Evolutionary conservation across 1,140 invertebrate genomes (phyloP), one percentile per base, ranked within the genome.

Genomic region (Ephestia elutella): DNA sequence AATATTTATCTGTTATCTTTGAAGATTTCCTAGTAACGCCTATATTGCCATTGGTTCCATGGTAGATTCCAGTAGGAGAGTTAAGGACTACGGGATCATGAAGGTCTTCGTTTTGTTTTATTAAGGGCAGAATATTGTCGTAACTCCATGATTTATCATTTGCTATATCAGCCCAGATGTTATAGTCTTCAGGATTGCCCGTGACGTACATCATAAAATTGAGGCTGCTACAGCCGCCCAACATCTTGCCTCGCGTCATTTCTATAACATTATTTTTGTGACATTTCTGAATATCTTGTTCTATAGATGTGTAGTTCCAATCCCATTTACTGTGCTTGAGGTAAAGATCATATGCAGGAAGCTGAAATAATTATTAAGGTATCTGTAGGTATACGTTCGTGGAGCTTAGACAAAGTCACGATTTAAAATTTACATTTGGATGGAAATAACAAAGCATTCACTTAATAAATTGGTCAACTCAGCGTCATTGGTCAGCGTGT

Each of bases 121-220:
- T n/a, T n/a, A n/a, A n/a, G n/a, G n/a, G n/a, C n/a, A n/a, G n/a
- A n/a, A n/a, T n/a, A n/a, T n/a, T n/a, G n/a, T n/a, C n/a, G n/a
- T n/a, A n/a, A n/a, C n/a, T n/a, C n/a, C n/a, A n/a, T n/a, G n/a
- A n/a, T n/a, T n/a, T n/a, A 49, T 63, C 60, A 3, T 49, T 49
- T 20, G 55, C 44, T 25, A 59, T 50, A n/a, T 57, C 19, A 7
- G 61, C 61, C 58, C 58, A 66, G 4, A 8, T 49, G 11, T 63
- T 17, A 38, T 57, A 67, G 19, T 63, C 59, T 5, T 53, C 10
- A 8, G 49, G 49, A 18, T 61, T 61, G 8, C 59, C 58, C 32
- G 59, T 49, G 10, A 55, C 61, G 18, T 59, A 60, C 2, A 57
- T 25, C 57, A 67, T 59, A 28, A 57, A 58, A 30, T 60, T 56